Evolutionary conservation across 2,888 invertebrate species (phyloP).

Genomic region (Linnaemya vulpina): DNA sequence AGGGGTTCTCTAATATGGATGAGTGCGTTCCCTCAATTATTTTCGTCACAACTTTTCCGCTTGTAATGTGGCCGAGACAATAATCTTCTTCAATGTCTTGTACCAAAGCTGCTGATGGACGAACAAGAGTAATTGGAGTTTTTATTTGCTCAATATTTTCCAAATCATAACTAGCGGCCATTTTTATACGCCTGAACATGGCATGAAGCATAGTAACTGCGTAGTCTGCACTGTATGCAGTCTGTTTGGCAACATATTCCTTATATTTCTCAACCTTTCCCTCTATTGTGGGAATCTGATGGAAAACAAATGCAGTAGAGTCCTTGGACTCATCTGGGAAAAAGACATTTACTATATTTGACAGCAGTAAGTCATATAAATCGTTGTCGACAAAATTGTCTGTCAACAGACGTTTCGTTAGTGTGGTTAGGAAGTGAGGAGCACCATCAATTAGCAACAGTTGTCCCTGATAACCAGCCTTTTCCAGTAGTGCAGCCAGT

Average conservation of each 20-base stretch:
- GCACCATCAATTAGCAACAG: conserved; percentile 92
- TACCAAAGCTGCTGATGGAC: conserved; percentile 86
- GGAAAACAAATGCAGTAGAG: conserved; percentile 82
- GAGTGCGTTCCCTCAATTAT: conserved; percentile 89
- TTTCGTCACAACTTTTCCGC: conserved; percentile 85
- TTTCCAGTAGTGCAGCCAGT: conserved; percentile 88
- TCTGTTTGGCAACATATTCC: conserved; percentile 82
- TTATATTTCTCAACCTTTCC: conserved; percentile 85
- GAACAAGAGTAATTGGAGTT: conserved; percentile 86
- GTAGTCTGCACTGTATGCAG: conserved; percentile 82
- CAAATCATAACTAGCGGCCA: conserved; percentile 84
- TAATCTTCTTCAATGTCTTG: conserved; percentile 86
- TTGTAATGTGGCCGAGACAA: conserved; percentile 85
- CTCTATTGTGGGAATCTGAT: conserved; percentile 84
- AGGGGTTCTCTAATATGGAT: conserved; percentile 87
- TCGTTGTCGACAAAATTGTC: conserved; percentile 77
- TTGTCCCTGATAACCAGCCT: conserved; percentile 86
- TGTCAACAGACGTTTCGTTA: conserved; percentile 78
- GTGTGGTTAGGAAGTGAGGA: conserved; percentile 87
- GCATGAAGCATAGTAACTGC: conserved; percentile 82
- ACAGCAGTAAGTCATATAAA: conserved; percentile 78
- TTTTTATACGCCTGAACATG: conserved; percentile 85
- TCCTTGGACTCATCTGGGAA: conserved; percentile 80
- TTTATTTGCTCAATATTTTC: conserved; percentile 82
- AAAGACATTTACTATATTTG: conserved; percentile 77